Evolutionary conservation across 2,888 invertebrate species (phyloP).

Genomic region (Nemotelus nigrinus): DNA sequence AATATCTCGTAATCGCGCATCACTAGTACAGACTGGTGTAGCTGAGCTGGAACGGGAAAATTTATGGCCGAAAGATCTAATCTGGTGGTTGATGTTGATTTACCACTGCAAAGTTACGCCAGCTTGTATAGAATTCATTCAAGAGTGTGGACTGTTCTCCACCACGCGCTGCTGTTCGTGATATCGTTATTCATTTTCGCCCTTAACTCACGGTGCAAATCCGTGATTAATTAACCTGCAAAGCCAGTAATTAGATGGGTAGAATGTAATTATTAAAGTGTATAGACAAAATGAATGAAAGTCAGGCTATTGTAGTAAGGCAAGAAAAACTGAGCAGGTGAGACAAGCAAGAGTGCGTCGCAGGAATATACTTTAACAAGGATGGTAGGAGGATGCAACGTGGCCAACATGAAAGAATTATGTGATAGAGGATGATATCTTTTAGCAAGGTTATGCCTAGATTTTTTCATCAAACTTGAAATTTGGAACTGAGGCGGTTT

Average conservation of each 20-base stretch:
- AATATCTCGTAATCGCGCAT: too few species aligned
- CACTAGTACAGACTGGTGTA: not conserved
- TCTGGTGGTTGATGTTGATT: slow-evolving; percentile 30
- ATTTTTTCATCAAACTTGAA: too few species aligned
- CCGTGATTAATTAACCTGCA: slow-evolving; percentile 45
- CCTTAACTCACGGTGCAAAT: slow-evolving; percentile 35
- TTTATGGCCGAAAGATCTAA: slow-evolving; percentile 29
- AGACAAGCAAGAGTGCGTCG: too few species aligned
- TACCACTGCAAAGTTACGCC: slow-evolving; percentile 24
- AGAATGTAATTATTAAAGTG: slow-evolving; percentile 41
- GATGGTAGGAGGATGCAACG: too few species aligned
- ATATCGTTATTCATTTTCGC: slow-evolving; percentile 43
- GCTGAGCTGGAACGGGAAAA: slow-evolving; percentile 7
- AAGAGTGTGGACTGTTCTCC: slow-evolving; percentile 4
- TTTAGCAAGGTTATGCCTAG: too few species aligned
- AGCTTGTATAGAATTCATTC: not conserved
- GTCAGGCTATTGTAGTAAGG: not conserved
- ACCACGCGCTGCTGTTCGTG: not conserved
- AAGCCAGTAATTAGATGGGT: slow-evolving; percentile 44
- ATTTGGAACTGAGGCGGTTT: too few species aligned
- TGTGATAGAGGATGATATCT: too few species aligned
- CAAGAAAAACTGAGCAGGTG: too few species aligned
- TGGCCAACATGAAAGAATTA: too few species aligned
- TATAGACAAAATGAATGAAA: not conserved
- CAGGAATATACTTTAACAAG: too few species aligned